phyloP scores from a whole-genome alignment of 2,888 invertebrate species.

The Limenitis arthemis region DNA sequence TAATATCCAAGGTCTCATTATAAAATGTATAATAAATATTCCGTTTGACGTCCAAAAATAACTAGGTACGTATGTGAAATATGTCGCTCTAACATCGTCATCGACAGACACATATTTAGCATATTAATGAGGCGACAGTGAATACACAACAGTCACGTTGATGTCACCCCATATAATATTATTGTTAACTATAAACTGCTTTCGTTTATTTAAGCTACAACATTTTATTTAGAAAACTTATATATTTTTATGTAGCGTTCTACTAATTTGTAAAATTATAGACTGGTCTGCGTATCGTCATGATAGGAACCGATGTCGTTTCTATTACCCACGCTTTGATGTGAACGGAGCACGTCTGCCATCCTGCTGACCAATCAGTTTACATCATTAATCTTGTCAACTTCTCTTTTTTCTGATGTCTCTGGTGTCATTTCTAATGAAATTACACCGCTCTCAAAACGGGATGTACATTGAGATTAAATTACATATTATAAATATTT shows the following conservation, averaged over 20 bases:
- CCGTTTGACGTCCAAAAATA: too few species aligned
- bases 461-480: constrained; percentile 7
- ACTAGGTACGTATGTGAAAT: background rate
- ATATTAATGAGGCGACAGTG: constrained; percentile 22
- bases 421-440: constrained; percentile 38
- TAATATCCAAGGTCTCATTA: too few species aligned
- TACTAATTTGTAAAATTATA: constrained; percentile 6
- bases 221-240: background rate
- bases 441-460: constrained; percentile 25
- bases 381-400: constrained; percentile 55
- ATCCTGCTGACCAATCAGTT: constrained; percentile 39
- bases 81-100: constrained; percentile 10
- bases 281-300: constrained; percentile 46
- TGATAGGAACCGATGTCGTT: too few species aligned
- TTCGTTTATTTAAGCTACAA: too few species aligned
- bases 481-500: constrained; percentile 4
- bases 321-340: constrained; percentile 57
- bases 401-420: constrained; percentile 40
- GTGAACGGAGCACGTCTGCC: constrained; percentile 34
- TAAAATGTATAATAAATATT: too few species aligned
- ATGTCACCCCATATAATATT: constrained; percentile 18
- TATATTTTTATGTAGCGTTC: background rate
- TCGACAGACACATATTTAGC: constrained; percentile 16
- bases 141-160: constrained; percentile 15
- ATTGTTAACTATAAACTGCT: too few species aligned